Conservation (phyloP, 2,113 vertebrate species). For the Hemichromis elongatus region DNA sequence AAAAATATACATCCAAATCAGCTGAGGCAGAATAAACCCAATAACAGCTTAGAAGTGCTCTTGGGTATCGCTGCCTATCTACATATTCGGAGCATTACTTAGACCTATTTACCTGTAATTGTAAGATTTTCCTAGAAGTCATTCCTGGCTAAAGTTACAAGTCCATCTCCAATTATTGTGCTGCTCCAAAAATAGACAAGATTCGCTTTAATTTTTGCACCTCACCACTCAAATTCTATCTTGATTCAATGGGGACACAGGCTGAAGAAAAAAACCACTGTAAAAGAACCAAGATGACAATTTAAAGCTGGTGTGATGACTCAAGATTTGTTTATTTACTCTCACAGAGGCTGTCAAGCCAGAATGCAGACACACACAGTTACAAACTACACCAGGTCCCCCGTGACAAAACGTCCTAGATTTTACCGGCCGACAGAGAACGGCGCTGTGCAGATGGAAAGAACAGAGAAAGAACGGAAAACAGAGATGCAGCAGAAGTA, state of each 20-base stretch:
- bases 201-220: not conserved
- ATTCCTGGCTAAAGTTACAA: not conserved
- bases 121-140: not conserved
- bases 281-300: slow-evolving; percentile 4
- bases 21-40: not conserved
- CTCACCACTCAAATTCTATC: not conserved
- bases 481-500: not conserved
- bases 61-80: not conserved
- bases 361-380: slow-evolving; percentile 23
- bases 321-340: slow-evolving; percentile 51
- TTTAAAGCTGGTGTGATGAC: slow-evolving; percentile 25
- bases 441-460: not conserved
- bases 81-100: not conserved
- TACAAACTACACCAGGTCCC: slow-evolving; percentile 30
- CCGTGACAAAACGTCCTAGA: slow-evolving; percentile 37
- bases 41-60: not conserved
- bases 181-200: not conserved
- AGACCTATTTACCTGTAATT: not conserved
- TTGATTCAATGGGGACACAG: not conserved
- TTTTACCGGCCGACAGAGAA: slow-evolving; percentile 24
- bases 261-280: not conserved
- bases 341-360: slow-evolving; percentile 29
- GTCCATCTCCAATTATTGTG: not conserved
- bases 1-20: not conserved
- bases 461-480: not conserved